These are phyloP conservation scores for Acanthisitta chloris DNA, from an alignment of 2,113 vertebrate species.

Conservation along the genomic window DNA sequence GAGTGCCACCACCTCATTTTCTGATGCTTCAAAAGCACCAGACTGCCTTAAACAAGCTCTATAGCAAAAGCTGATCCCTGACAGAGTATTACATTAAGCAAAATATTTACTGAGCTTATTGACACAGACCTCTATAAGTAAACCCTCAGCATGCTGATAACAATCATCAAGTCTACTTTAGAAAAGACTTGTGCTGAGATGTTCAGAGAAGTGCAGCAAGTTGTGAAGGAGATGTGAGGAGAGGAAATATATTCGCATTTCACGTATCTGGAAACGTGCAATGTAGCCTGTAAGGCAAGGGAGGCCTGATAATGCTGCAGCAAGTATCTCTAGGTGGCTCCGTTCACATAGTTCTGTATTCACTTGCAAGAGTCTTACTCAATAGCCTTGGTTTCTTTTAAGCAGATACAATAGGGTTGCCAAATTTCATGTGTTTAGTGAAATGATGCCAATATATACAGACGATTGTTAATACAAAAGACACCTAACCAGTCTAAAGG, in stretches of 20 bases:
- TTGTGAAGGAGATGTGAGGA: not conserved
- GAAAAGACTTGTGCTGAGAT: not conserved
- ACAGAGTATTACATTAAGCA: not conserved
- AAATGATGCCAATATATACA: not conserved
- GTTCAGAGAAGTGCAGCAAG: not conserved
- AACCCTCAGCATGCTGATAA: not conserved
- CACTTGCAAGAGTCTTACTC: not conserved
- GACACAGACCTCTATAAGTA: not conserved
- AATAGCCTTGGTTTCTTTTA: not conserved
- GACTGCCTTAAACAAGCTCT: not conserved
- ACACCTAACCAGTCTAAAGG: not conserved
- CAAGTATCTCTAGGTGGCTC: slow-evolving; percentile 55
- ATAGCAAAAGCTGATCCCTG: not conserved
- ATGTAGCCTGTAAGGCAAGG: not conserved
- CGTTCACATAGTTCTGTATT: not conserved
- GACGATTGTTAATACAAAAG: not conserved
- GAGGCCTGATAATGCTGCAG: not conserved
- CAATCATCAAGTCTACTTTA: not conserved
- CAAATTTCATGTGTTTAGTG: not conserved
- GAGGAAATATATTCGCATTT: not conserved
- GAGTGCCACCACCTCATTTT: not conserved
- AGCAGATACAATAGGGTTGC: not conserved
- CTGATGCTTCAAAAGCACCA: not conserved
- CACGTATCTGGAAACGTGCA: not conserved
- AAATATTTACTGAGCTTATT: slow-evolving; percentile 35